phyloP scores from a whole-genome alignment of 1,140 invertebrate genomes.

The Oreohelix idahoensis region DNA sequence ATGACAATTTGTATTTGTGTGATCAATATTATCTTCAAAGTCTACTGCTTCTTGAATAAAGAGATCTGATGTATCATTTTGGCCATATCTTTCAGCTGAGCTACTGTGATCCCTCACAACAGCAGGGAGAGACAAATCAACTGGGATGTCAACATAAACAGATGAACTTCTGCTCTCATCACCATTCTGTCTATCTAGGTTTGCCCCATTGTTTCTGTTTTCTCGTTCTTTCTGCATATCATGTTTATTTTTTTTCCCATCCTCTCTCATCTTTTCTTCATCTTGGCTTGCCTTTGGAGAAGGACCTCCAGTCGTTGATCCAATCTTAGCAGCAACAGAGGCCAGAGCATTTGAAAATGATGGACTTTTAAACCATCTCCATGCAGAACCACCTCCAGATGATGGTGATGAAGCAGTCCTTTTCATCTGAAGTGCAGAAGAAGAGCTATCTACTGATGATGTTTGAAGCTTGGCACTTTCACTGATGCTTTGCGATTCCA shows the following conservation, averaged over 20 bases:
- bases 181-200: background rate
- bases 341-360: slow-evolving; percentile 38
- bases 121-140: slow-evolving; percentile 12
- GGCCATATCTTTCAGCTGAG: background rate
- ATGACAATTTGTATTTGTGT: background rate
- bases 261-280: background rate
- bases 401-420: background rate
- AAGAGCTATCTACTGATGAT: background rate
- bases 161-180: background rate
- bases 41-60: slow-evolving; percentile 22
- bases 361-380: slow-evolving; percentile 22
- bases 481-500: background rate
- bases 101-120: slow-evolving; percentile 31
- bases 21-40: background rate
- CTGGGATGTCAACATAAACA: slow-evolving; percentile 4
- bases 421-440: background rate
- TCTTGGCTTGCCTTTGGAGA: background rate
- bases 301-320: background rate
- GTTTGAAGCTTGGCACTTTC: background rate
- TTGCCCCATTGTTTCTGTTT: background rate
- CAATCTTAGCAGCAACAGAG: slow-evolving; percentile 36
- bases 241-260: background rate
- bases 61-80: background rate
- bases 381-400: slow-evolving; percentile 9
- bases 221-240: background rate